Evolutionary conservation across 2,113 vertebrate genomes (phyloP).

Genomic region (Rhinoptilus africanus): DNA sequence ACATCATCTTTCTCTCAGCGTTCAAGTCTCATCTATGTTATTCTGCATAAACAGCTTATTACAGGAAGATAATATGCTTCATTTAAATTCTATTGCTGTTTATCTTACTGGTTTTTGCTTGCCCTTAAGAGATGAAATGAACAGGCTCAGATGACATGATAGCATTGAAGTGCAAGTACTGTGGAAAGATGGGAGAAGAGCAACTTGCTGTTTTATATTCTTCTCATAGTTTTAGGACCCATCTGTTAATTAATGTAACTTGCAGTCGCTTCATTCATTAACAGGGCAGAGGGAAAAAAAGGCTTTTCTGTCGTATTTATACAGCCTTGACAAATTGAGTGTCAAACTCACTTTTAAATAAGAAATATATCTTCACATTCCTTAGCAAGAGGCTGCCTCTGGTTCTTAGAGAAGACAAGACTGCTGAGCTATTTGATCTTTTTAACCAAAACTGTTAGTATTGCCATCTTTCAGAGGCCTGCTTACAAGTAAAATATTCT

Average conservation of each 20-base stretch:
- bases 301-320: background rate
- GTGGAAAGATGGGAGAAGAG: background rate
- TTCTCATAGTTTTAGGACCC: background rate
- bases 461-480: background rate
- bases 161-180: background rate
- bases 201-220: background rate
- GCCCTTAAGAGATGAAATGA: background rate
- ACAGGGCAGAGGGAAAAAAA: background rate
- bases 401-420: background rate
- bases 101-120: background rate
- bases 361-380: background rate
- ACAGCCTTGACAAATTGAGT: background rate
- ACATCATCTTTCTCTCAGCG: background rate
- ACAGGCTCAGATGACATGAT: background rate
- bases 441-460: background rate
- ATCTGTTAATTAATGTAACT: background rate
- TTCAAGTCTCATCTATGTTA: background rate
- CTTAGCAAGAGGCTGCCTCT: background rate
- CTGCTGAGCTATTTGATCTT: background rate
- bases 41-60: background rate
- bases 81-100: background rate
- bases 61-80: background rate
- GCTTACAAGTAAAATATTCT: background rate
- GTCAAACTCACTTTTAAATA: background rate
- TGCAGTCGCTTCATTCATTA: background rate